Conservation (phyloP, 2,888 invertebrate genomes). For the Tanytarsus gracilentus region DNA sequence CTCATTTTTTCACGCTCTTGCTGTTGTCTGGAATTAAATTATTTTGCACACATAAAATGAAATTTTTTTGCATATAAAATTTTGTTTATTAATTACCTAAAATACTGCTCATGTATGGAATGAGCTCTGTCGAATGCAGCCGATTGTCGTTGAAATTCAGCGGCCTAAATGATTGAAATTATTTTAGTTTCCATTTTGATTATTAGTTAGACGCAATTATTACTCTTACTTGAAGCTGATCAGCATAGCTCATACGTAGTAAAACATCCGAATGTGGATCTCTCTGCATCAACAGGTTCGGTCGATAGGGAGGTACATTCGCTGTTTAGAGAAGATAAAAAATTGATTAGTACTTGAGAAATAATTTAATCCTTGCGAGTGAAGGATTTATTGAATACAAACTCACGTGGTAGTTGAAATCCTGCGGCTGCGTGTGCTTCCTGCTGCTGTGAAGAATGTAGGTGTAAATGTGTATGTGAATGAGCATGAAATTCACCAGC, state of each 20-base stretch:
- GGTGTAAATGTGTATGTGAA: slow-evolving; percentile 84
- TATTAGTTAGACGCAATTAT: slow-evolving; percentile 29
- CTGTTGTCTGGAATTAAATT: slow-evolving; percentile 59
- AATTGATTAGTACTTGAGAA: neutral
- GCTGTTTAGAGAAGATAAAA: slow-evolving; percentile 33
- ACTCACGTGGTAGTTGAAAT: slow-evolving; percentile 52
- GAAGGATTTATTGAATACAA: slow-evolving; percentile 39
- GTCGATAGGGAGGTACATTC: slow-evolving; percentile 45
- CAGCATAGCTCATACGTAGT: slow-evolving; percentile 44
- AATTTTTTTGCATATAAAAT: neutral
- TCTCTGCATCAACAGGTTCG: slow-evolving; percentile 45
- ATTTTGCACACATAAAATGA: neutral
- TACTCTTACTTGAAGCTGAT: slow-evolving; percentile 43
- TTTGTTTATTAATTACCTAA: slow-evolving; percentile 36
- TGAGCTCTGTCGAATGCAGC: slow-evolving; percentile 35
- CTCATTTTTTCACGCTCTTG: slow-evolving; percentile 54
- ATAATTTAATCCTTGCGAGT: neutral
- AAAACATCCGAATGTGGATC: slow-evolving; percentile 44
- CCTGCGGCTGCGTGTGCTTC: slow-evolving; percentile 49
- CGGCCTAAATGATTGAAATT: slow-evolving; percentile 45
- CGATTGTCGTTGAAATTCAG: slow-evolving; percentile 43
- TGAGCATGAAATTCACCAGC: slow-evolving; percentile 90
- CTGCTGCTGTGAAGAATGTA: slow-evolving; percentile 72
- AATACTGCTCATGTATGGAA: slow-evolving; percentile 42
- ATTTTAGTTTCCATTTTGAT: slow-evolving; percentile 34